phyloP scores from a whole-genome alignment of 2,888 invertebrate genomes.

The Rhopalosiphum nymphaeae region DNA sequence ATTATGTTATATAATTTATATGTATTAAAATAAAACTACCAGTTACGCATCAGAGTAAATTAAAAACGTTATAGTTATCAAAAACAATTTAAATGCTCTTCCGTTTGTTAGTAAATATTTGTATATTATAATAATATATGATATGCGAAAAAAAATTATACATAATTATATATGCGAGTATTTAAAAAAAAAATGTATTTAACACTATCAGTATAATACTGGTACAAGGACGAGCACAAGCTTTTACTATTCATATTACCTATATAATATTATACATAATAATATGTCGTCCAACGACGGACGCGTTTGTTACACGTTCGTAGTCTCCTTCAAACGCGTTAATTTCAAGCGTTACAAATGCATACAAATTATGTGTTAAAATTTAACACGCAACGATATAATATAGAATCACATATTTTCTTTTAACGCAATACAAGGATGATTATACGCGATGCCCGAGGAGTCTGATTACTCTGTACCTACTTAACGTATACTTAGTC shows the following conservation, averaged over 20 bases:
- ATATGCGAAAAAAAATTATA: not conserved
- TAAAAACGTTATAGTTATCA: not conserved
- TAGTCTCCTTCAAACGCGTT: not conserved
- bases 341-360: conserved; percentile 27
- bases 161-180: not conserved
- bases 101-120: not conserved
- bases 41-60: not conserved
- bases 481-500: not conserved
- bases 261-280: not conserved
- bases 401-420: not conserved
- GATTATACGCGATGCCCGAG: conserved; percentile 4
- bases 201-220: not conserved
- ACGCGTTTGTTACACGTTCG: not conserved
- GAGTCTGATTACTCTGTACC: not conserved
- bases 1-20: not conserved
- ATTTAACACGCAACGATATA: conserved; percentile 3
- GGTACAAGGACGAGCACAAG: not conserved
- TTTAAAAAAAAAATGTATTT: not conserved
- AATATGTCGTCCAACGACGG: not conserved
- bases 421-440: not conserved
- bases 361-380: conserved; percentile 12
- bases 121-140: not conserved
- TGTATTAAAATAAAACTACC: not conserved
- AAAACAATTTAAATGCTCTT: not conserved
- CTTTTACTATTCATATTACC: not conserved